These are phyloP conservation scores for Drosophila ercepeae DNA, from an alignment of 1,140 invertebrate genomes.

Conservation along the genomic window DNA sequence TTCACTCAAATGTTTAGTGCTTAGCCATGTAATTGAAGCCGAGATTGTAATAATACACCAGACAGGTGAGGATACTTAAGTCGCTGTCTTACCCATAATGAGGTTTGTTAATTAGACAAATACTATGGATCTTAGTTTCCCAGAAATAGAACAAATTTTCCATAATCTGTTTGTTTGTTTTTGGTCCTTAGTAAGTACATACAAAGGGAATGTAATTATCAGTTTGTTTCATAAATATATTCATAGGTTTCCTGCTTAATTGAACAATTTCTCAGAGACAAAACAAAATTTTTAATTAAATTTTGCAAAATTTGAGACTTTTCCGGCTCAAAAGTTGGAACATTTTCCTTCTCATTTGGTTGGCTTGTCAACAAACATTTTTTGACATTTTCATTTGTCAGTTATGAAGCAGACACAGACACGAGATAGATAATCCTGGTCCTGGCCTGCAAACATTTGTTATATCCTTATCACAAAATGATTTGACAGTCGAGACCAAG, in stretches of 20 bases:
- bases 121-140: background rate
- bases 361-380: slow-evolving; percentile 60
- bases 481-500: slow-evolving; percentile 74
- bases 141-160: background rate
- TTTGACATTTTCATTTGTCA: slow-evolving; percentile 82
- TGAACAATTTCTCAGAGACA: slow-evolving; percentile 19
- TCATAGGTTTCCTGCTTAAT: slow-evolving; percentile 10
- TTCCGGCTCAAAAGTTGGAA: background rate
- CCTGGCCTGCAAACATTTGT: slow-evolving; percentile 46
- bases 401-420: slow-evolving; percentile 60
- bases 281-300: slow-evolving; percentile 65
- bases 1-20: slow-evolving; percentile 55
- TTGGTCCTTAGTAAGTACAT: background rate
- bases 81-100: slow-evolving; percentile 10
- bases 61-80: slow-evolving; percentile 27
- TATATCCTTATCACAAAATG: slow-evolving; percentile 75
- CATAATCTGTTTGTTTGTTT: background rate
- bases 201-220: background rate
- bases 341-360: slow-evolving; percentile 67
- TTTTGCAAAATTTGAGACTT: slow-evolving; percentile 15
- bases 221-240: background rate
- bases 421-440: slow-evolving; percentile 39
- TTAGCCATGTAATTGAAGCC: slow-evolving; percentile 60
- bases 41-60: slow-evolving; percentile 41
- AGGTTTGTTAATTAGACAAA: slow-evolving; percentile 28